Evolutionary conservation across 1,140 invertebrate species (phyloP), one percentile per base, ranked within the genome.

Genomic region (Dendrolimus kikuchii): DNA sequence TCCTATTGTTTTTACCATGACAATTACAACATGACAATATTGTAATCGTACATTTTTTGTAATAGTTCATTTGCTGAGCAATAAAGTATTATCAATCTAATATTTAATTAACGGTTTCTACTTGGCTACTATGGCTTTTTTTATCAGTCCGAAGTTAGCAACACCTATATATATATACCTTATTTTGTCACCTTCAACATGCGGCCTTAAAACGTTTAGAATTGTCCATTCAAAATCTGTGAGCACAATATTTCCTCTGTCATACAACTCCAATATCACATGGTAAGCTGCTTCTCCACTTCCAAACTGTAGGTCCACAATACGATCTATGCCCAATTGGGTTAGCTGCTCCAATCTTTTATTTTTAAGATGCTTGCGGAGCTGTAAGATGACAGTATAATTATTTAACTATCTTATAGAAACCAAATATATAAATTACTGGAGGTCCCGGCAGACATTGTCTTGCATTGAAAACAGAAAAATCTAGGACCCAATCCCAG

Each of bases 331-430:
- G 5, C 96, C 97, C 8, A 99, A 66, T 87, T 98, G 96, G n/a
- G 75, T 84, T 0, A 99, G 86, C 46, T 86, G 91, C 88, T 99
- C 97, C 5, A 99, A 80, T 43, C 99, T 90, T 83, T 99, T 98
- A 80, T 99, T 98, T 72, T 95, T 96, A 37, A 99, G 88, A 86
- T 99, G 98, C 88, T 99, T 99, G 55, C 99, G 89, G 76, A 99
- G 87, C 94, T 97, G 77, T 53, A 90, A 89, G 36, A 45, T 7
- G 40, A 41, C 53, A 7, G 10, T 8, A 5, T 50, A 41, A 6
- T 9, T 7, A 46, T 46, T 9, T 9, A 46, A 46, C 6, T 6
- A 46, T n/a, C 7, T 5, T 7, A 46, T 10, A 10, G 10, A n/a
- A 6, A 8, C 2, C 2, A n/a, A 8, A 23, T 46, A 46, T 46